Percentiles rank a stretch among this genome's conserved stretches.
phyloP scores from a whole-genome alignment of 2,113 vertebrate genomes.

The Trogon surrucura region DNA sequence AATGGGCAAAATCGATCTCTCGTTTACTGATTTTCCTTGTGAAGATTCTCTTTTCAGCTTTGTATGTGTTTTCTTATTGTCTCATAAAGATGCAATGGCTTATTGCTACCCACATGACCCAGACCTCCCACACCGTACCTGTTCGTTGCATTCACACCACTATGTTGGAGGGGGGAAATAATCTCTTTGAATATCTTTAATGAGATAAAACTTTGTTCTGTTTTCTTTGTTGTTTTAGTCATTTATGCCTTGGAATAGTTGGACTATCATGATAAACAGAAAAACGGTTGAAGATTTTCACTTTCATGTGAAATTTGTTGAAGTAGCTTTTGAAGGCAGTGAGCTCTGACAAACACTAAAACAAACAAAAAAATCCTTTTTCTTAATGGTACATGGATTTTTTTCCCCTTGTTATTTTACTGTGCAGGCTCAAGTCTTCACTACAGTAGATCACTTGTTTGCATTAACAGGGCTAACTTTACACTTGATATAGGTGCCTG shows the following conservation, averaged over 20 bases:
- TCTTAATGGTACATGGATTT: neutral
- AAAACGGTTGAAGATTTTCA: neutral
- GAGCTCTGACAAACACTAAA: neutral
- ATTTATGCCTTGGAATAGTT: neutral
- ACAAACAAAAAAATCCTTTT: neutral
- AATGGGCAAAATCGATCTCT: neutral
- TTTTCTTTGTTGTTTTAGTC: neutral
- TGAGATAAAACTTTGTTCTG: neutral
- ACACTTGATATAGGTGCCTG: conserved; percentile 54
- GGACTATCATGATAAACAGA: neutral
- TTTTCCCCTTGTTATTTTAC: neutral
- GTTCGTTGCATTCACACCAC: neutral
- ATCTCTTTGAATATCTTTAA: neutral
- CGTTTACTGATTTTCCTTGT: neutral
- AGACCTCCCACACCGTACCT: neutral
- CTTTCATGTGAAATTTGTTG: neutral
- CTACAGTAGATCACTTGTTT: conserved; percentile 52
- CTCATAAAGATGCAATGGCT: neutral
- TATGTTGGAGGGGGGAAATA: neutral
- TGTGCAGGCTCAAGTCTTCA: conserved; percentile 20
- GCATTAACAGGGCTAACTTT: conserved; percentile 67
- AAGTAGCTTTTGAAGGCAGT: neutral
- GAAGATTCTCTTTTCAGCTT: neutral
- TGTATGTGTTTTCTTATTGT: neutral
- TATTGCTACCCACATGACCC: neutral